These are phyloP conservation scores for Epinephelus coioides DNA, from an alignment of 2,797 vertebrate genomes.

Conservation along the genomic window DNA sequence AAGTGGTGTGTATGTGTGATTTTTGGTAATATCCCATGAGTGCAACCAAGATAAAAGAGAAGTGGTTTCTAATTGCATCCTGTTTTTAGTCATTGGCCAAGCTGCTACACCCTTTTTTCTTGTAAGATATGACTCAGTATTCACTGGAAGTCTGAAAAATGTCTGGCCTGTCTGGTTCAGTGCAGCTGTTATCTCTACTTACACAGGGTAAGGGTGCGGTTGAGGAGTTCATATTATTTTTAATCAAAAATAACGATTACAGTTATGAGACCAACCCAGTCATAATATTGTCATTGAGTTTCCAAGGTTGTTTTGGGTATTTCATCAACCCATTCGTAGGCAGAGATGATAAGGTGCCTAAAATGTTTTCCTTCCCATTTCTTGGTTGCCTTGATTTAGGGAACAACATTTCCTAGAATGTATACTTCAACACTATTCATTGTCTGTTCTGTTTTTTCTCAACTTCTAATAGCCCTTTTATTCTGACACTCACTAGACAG, in stretches of 20 bases:
- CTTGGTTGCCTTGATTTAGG: background rate
- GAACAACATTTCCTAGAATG: conserved; percentile 1
- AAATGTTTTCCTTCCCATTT: background rate
- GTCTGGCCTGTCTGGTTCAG: background rate
- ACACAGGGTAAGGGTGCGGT: background rate
- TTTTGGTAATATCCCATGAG: background rate
- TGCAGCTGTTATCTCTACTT: conserved; percentile 8
- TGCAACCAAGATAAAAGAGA: conserved; percentile 5
- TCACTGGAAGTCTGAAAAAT: conserved; percentile 49
- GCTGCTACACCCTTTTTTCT: conserved; percentile 24
- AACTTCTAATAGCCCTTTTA: background rate
- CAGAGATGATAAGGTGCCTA: background rate
- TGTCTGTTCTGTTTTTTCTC: background rate
- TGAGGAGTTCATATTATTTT: background rate
- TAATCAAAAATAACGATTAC: background rate
- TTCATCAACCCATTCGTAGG: background rate
- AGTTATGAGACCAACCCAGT: background rate
- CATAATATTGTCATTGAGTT: background rate
- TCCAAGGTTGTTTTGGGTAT: background rate
- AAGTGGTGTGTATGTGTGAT: background rate
- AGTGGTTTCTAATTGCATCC: background rate
- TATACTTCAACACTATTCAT: background rate
- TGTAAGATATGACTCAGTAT: conserved; percentile 59
- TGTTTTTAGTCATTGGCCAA: background rate
- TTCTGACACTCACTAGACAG: background rate